Percentiles rank a stretch among this genome's conserved stretches.
phyloP scores from a whole-genome alignment of 2,113 vertebrate species.

The Oryzias celebensis region DNA sequence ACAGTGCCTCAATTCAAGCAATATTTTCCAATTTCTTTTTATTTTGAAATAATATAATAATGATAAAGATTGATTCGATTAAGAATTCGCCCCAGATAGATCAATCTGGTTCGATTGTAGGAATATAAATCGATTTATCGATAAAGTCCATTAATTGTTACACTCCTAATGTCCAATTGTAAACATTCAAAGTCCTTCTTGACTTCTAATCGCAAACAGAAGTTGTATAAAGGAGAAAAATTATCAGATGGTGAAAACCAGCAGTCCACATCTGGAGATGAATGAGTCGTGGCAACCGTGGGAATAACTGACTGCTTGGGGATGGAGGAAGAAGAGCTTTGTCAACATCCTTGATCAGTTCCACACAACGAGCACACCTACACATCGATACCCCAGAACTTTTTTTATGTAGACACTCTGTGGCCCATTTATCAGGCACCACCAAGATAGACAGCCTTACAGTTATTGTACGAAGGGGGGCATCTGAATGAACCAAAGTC shows the following conservation, averaged over 20 bases:
- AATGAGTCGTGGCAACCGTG: constrained; percentile 43
- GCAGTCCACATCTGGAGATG: constrained; percentile 43
- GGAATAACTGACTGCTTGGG: constrained; percentile 34
- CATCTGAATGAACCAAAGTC: constrained; percentile 21
- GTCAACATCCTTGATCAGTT: constrained; percentile 53
- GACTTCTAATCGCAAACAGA: constrained; percentile 45
- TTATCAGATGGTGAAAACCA: constrained; percentile 1
- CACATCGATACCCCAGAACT: constrained; percentile 29
- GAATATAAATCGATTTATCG: no score
- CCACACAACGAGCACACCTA: neutral
- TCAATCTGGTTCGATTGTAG: no score
- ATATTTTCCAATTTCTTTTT: no score
- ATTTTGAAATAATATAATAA: no score
- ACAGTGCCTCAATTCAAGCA: no score
- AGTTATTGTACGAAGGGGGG: constrained; percentile 6
- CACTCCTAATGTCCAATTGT: neutral
- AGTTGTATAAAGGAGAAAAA: constrained; percentile 22
- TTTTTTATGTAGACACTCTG: constrained; percentile 59
- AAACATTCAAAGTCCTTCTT: constrained; percentile 26
- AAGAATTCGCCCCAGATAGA: no score
- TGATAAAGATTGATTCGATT: no score
- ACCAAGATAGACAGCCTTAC: neutral
- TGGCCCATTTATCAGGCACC: constrained; percentile 65
- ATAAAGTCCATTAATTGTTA: no score
- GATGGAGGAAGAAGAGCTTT: constrained; percentile 31